phyloP scores from a whole-genome alignment of 2,888 invertebrate species.

The Sicus ferrugineus region DNA sequence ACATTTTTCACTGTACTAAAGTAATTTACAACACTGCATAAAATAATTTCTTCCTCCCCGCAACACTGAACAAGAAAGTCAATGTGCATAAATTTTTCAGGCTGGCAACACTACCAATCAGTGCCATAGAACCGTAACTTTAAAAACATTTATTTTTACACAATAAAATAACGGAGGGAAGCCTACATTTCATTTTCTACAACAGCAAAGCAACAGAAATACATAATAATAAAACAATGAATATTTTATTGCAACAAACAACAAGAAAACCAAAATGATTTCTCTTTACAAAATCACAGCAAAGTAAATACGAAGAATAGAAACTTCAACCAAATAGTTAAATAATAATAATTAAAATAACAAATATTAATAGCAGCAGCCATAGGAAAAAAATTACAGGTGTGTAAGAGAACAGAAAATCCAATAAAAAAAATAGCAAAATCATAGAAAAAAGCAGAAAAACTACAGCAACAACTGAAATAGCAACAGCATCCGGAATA shows the following conservation, averaged over 20 bases:
- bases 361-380: conserved; percentile 27
- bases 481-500: conserved; percentile 39
- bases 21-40: neutral
- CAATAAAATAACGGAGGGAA: conserved; percentile 19
- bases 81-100: conserved; percentile 13
- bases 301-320: neutral
- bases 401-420: conserved; percentile 36
- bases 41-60: too few species aligned
- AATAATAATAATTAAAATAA: conserved; percentile 36
- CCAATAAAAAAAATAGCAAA: conserved; percentile 40
- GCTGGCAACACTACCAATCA: conserved; percentile 29
- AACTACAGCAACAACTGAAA: conserved; percentile 50
- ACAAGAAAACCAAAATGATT: conserved; percentile 28
- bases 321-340: conserved; percentile 1
- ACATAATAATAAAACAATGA: conserved; percentile 28
- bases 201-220: conserved; percentile 32
- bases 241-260: conserved; percentile 38
- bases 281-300: conserved; percentile 38
- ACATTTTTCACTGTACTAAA: neutral
- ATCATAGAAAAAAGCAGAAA: conserved; percentile 47
- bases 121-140: conserved; percentile 59
- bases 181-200: conserved; percentile 32
- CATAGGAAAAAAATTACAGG: conserved; percentile 36
- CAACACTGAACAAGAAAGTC: neutral
- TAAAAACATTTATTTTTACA: conserved; percentile 39